phyloP scores from a whole-genome alignment of 2,113 vertebrate genomes.

The Leptosomus discolor region DNA sequence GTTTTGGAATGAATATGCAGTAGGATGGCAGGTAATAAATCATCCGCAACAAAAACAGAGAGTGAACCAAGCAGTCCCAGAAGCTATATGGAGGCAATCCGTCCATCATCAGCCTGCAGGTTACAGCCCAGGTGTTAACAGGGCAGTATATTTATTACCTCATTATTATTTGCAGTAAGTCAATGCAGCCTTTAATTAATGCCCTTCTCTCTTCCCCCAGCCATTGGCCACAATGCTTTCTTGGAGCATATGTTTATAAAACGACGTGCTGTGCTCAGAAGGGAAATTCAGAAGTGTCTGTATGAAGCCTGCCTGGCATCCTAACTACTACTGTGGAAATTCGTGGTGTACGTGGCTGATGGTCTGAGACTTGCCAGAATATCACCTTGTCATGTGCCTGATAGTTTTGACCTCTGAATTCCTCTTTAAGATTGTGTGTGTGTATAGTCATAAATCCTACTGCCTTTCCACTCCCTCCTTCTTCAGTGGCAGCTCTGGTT shows the following conservation, averaged over 20 bases:
- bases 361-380: background rate
- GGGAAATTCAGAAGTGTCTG: background rate
- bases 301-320: conserved; percentile 22
- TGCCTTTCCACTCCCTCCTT: background rate
- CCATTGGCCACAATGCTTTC: background rate
- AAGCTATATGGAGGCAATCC: conserved; percentile 12
- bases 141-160: conserved; percentile 41
- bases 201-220: background rate
- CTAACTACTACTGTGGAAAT: background rate
- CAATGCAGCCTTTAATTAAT: conserved; percentile 31
- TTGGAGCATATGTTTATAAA: conserved; percentile 21
- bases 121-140: conserved; percentile 51
- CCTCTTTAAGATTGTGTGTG: background rate
- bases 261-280: background rate
- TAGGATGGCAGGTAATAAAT: conserved; percentile 51
- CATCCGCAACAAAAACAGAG: conserved; percentile 5
- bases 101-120: background rate
- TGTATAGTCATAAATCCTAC: background rate
- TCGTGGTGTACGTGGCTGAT: background rate
- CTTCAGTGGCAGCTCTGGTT: background rate
- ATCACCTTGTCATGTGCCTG: background rate
- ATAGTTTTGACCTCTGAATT: background rate
- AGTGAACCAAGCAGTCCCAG: background rate
- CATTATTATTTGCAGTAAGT: conserved; percentile 47
- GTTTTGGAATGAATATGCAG: conserved; percentile 6